Evolutionary conservation across 1,140 invertebrate species (phyloP), one percentile per base, ranked within the genome.

Genomic region (Drosophila insularis): DNA sequence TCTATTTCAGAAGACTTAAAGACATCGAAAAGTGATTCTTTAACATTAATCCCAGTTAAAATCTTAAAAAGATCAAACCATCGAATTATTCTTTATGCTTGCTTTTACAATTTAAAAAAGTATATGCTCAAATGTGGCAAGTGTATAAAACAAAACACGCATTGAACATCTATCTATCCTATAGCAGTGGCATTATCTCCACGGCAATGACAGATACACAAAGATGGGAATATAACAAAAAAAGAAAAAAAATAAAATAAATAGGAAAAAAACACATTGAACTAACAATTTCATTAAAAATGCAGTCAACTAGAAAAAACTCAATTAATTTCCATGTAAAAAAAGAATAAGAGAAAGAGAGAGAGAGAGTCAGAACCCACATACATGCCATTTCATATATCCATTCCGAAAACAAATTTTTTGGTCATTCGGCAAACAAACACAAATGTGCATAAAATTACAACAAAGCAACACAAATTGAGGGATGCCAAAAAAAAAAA

Each of bases 251-350:
- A 43, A 70, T 23, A 23, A 23, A 76, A 61, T 70, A 60, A 73
- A 64, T 21, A 32, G 59, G 17, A 39, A 71, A 87, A 68, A 89
- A 72, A 80, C 78, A 63, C 70, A 74, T 74, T 21, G 17, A 50
- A 81, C 81, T 87, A 89, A 90, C 79, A 76, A 90, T 90, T 90
- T 90, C 89, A 90, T 90, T 89, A 86, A 89, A 89, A 90, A 80
- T 60, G 71, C 89, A 90, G 78, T 81, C 89, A 90, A 82, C 89
- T 90, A 89, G 79, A 90, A 90, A 90, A 90, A 90, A 90, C 84
- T 85, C 85, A 90, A 90, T 90, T 90, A 89, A 90, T 81, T 85
- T 72, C 66, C 35, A 76, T 55, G 68, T 76, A 82, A 80, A 89
- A 79, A 81, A 87, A 17, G 17, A 65, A 64, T 39, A 70, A 63